phyloP scores from a whole-genome alignment of 2,888 invertebrate species.

The Agrotis ipsilon region DNA sequence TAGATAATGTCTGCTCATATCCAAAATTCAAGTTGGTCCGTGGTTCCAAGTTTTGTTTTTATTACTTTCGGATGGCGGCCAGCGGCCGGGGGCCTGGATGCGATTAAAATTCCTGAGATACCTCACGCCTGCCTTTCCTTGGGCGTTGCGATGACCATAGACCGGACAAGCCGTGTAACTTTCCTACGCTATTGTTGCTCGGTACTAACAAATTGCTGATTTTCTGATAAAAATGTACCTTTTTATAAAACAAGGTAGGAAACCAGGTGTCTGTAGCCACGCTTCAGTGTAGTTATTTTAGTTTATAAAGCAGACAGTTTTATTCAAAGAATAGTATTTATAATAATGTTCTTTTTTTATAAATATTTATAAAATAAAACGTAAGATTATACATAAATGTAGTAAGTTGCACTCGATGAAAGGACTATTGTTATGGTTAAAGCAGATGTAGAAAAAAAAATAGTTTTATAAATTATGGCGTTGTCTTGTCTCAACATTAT shows the following conservation, averaged over 20 bases:
- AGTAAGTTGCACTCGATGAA: not conserved
- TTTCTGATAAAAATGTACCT: conserved; percentile 68
- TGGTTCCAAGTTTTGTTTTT: conserved; percentile 80
- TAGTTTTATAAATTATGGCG: conserved; percentile 12
- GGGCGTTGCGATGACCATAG: conserved; percentile 76
- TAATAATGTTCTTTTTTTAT: not conserved
- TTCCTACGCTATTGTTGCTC: conserved; percentile 69
- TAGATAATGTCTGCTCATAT: conserved; percentile 79
- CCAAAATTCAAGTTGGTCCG: conserved; percentile 83
- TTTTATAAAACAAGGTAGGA: conserved; percentile 59
- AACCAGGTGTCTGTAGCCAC: conserved; percentile 60
- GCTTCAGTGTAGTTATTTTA: conserved; percentile 40
- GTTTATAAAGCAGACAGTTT: conserved; percentile 24
- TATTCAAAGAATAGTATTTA: not conserved
- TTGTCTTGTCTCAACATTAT: conserved; percentile 66
- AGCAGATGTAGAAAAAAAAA: conserved; percentile 8
- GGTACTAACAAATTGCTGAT: conserved; percentile 71
- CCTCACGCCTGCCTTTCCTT: conserved; percentile 86
- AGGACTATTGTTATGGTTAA: conserved; percentile 3
- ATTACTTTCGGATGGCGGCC: conserved; percentile 78
- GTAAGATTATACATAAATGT: not conserved
- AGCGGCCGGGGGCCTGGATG: conserved; percentile 83
- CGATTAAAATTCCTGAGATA: conserved; percentile 90
- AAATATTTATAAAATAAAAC: conserved; percentile 13
- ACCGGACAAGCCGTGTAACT: conserved; percentile 70